These are phyloP conservation scores for Mirounga angustirostris DNA, from an alignment of 2,113 vertebrate genomes.

Conservation along the genomic window DNA sequence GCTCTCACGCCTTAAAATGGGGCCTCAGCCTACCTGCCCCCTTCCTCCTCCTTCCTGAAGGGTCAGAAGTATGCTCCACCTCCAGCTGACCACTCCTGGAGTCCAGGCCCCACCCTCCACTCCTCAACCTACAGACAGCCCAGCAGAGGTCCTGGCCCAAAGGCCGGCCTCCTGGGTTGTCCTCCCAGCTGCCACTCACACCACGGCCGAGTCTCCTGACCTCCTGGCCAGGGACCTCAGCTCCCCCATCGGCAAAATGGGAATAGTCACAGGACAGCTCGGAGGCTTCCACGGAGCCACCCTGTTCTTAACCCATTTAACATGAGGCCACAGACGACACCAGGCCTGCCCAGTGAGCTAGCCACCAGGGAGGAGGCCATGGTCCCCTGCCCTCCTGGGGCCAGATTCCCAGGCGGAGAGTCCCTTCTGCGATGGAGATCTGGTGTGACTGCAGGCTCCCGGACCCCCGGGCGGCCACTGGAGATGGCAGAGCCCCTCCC, in stretches of 20 bases:
- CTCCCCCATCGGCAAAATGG: not conserved
- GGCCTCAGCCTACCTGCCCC: no score
- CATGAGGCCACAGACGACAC: not conserved
- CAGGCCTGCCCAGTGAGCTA: not conserved
- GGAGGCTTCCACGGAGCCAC: not conserved
- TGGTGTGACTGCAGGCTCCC: not conserved
- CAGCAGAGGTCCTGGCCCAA: not conserved
- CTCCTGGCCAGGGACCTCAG: not conserved
- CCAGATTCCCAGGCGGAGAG: no score
- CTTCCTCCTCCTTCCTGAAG: not conserved
- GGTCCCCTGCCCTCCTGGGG: rapidly evolving
- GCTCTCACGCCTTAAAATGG: not conserved
- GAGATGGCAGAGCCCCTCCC: not conserved
- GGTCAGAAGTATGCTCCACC: rapidly evolving
- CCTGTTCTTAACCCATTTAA: not conserved
- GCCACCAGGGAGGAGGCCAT: not conserved
- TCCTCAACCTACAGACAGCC: not conserved
- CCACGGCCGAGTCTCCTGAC: not conserved
- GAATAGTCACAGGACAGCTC: not conserved
- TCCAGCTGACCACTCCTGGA: not conserved
- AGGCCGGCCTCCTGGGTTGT: not conserved
- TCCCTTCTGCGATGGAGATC: not conserved
- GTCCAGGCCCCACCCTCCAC: not conserved
- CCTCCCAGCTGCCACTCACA: not conserved
- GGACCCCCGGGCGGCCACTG: no score